Conservation (phyloP, 1,140 invertebrate genomes). For the Dermatophagoides farinae region DNA sequence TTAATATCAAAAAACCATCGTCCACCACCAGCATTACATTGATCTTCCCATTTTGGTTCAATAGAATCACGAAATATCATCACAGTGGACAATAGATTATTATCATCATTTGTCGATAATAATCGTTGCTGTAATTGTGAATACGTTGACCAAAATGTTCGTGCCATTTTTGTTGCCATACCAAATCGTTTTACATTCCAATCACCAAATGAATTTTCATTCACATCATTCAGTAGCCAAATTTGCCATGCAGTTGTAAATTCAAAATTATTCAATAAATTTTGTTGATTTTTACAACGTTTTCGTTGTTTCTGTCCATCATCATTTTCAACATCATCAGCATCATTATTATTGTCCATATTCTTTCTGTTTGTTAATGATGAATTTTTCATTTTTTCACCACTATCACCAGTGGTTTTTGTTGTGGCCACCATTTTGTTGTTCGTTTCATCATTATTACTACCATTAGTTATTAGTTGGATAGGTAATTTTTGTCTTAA, state of each 20-base stretch:
- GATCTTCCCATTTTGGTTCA: constrained; percentile 4
- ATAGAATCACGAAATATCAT: not conserved
- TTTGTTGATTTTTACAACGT: not conserved
- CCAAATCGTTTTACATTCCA: not conserved
- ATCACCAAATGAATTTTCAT: not conserved
- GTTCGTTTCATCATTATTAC: no score
- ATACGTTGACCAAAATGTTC: not conserved
- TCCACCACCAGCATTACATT: not conserved
- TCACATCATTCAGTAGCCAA: not conserved
- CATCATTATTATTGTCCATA: not conserved
- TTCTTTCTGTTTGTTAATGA: not conserved
- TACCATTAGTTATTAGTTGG: no score
- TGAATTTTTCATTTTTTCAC: not conserved
- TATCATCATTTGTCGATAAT: not conserved
- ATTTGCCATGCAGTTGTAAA: not conserved
- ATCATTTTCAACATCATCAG: not conserved
- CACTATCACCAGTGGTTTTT: not conserved
- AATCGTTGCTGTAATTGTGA: not conserved
- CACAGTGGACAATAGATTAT: not conserved
- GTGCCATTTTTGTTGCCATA: not conserved
- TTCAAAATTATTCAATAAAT: not conserved
- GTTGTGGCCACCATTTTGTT: not conserved
- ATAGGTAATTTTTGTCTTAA: not conserved
- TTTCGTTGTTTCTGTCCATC: no score
- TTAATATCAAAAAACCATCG: not conserved